A percentile compares a stretch with the other conserved stretches of the same genome.
Evolutionary conservation across 37 sponge, comb jelly and placozoan genomes (phyloP).

Genomic region (Crambe crambe): DNA sequence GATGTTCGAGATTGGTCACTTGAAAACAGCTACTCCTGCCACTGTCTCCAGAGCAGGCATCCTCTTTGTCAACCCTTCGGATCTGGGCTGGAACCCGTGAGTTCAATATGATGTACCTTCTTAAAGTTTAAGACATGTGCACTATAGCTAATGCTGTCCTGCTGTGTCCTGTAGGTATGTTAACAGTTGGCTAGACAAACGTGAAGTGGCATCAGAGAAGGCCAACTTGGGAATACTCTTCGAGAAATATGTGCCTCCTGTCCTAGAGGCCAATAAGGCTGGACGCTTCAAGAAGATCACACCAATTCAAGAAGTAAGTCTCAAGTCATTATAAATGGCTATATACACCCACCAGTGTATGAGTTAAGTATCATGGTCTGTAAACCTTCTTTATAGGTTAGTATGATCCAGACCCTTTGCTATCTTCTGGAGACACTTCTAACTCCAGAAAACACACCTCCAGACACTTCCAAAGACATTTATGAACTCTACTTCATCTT

Average conservation of each 20-base stretch:
- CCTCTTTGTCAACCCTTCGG: conserved; percentile 93
- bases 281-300: conserved; percentile 98
- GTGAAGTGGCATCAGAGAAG: conserved; percentile 95
- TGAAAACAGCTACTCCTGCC: conserved; percentile 93
- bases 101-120: not conserved
- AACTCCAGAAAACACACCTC: conserved; percentile 92
- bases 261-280: conserved; percentile 77
- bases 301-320: conserved; percentile 77
- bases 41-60: conserved; percentile 99
- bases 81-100: conserved; percentile 97
- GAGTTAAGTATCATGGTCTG: not conserved
- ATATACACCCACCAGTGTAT: not conserved
- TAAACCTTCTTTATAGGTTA: conserved; percentile 39
- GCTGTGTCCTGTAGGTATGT: conserved; percentile 73
- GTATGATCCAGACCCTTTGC: conserved; percentile 98
- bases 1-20: conserved; percentile 98
- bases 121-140: no score
- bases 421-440: conserved; percentile 95
- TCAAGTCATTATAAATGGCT: not conserved
- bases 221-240: conserved; percentile 96
- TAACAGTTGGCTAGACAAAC: conserved; percentile 94
- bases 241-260: conserved; percentile 91
- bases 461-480: conserved; percentile 94
- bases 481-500: conserved; percentile 99
- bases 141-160: no score